Base-by-base conservation (phyloP, 1,140 invertebrate species). In the Chlorops oryzae region DNA sequence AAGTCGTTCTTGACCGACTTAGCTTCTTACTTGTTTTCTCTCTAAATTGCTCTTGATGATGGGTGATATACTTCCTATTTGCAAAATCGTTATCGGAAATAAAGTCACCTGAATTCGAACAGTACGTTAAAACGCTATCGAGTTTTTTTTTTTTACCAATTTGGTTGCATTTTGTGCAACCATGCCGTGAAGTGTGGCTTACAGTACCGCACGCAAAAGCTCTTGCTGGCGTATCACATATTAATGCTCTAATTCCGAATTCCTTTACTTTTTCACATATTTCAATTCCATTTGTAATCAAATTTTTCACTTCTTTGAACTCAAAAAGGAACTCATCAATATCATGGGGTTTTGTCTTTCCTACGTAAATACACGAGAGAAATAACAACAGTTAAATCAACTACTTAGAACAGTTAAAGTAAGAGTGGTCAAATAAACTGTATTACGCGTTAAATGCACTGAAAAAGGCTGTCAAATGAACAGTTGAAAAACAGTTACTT, bases 151-250 rank as follows among this genome's bases (percentile, higher is more conserved):
- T 41, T 40, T n/a, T 25, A n/a, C 35, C 23, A 2, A 20, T 25
- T 48, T 48, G 37, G 6, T 22, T 48, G 21, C 47, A 41, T 21
- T 40, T 48, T 2, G 22, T 2, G 22, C 47, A 48, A n/a, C 45
- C 34, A n/a, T n/a, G n/a, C n/a, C n/a, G n/a, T n/a, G n/a, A n/a
- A n/a, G n/a, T n/a, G n/a, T n/a, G n/a, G n/a, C n/a, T n/a, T n/a
- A n/a, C n/a, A n/a, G n/a, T n/a, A n/a, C n/a, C n/a, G n/a, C n/a
- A n/a, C n/a, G n/a, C 28, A 17, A 43, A 42, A 24, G 28, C 40
- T 32, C 15, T 42, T 13, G 47, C 47, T 12, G 37, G 38, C 1
- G 37, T 25, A 40, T 41, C 47, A 27, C 37, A 48, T 21, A 48
- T 25, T 5, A 48, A 18, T 2, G 9, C 32, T n/a, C 37, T 25